Evolutionary conservation across 2,888 invertebrate genomes (phyloP).

Genomic region (Hedya salicella): DNA sequence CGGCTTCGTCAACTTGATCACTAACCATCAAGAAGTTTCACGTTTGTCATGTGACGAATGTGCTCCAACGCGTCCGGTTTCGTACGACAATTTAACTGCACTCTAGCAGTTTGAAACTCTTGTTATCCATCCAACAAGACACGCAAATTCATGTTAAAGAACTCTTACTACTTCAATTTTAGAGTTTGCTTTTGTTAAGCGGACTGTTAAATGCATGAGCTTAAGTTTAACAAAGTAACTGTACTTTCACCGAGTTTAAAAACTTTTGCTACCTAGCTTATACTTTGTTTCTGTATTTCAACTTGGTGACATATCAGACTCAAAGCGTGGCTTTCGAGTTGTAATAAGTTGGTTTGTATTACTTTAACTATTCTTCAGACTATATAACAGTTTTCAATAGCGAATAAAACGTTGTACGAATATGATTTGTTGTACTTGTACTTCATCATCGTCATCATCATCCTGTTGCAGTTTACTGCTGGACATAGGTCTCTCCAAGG

Average conservation of each 20-base stretch:
- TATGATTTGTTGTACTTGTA: too few species aligned
- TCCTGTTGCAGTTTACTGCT: too few species aligned
- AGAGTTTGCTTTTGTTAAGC: conserved; percentile 22
- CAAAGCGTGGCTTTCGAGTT: conserved; percentile 4
- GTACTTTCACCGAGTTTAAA: conserved; percentile 28
- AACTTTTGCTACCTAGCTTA: conserved; percentile 6
- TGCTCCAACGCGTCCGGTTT: conserved; percentile 7
- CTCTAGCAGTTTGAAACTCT: conserved; percentile 8
- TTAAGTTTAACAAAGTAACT: conserved; percentile 31
- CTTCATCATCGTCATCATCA: too few species aligned
- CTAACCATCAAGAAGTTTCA: conserved; percentile 12
- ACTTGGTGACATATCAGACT: conserved; percentile 19
- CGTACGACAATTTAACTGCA: conserved; percentile 18
- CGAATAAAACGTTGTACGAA: too few species aligned
- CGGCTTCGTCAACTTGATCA: background rate
- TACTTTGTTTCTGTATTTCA: conserved; percentile 21
- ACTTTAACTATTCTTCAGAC: background rate
- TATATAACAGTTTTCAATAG: too few species aligned
- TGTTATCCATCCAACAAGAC: conserved; percentile 6
- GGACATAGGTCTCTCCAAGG: too few species aligned
- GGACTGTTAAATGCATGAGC: conserved; percentile 5
- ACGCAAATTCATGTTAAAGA: background rate
- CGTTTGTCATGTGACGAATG: conserved; percentile 19
- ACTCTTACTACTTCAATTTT: background rate
- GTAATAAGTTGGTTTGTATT: background rate